These are phyloP conservation scores for Sturmia bella DNA, from an alignment of 2,888 invertebrate genomes.

Conservation along the genomic window DNA sequence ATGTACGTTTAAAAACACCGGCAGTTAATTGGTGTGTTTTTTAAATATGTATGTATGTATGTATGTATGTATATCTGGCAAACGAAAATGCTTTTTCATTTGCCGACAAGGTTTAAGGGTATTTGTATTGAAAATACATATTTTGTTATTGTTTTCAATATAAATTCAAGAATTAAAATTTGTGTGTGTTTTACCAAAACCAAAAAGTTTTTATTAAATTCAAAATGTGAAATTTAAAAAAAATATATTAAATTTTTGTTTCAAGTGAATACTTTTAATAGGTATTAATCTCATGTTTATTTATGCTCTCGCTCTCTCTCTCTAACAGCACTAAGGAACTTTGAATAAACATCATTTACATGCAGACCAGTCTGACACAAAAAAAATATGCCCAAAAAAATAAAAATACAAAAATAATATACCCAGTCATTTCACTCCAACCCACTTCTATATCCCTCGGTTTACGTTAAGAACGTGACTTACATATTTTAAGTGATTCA, in stretches of 20 bases:
- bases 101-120: too few species aligned
- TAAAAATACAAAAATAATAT: constrained; percentile 13
- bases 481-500: constrained; percentile 61
- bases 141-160: too few species aligned
- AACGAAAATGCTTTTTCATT: too few species aligned
- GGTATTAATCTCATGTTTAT: neutral
- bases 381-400: constrained; percentile 19
- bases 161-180: too few species aligned
- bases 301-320: neutral
- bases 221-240: neutral
- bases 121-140: too few species aligned
- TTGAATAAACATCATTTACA: constrained; percentile 48
- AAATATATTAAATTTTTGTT: neutral
- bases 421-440: constrained; percentile 34
- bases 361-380: constrained; percentile 12
- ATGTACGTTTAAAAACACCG: too few species aligned
- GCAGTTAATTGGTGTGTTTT: too few species aligned
- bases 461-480: constrained; percentile 64
- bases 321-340: constrained; percentile 3
- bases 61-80: too few species aligned
- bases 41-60: too few species aligned
- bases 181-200: too few species aligned
- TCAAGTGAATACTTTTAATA: neutral
- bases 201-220: neutral
- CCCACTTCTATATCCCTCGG: constrained; percentile 24